Evolutionary conservation across 2,888 invertebrate genomes (phyloP).

Genomic region (Bimastos eiseni): DNA sequence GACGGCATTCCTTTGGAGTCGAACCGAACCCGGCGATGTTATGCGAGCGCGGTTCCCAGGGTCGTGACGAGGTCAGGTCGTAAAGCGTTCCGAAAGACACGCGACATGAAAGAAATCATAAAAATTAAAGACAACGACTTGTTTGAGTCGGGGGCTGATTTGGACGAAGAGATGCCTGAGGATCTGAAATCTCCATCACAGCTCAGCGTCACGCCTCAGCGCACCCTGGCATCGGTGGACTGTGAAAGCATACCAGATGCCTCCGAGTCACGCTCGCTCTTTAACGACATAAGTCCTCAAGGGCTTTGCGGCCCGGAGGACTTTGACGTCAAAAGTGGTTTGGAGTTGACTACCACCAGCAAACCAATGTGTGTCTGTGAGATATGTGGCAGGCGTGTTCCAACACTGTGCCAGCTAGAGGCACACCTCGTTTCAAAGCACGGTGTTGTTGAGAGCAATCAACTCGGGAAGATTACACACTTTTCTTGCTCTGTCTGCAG

Average conservation of each 20-base stretch:
- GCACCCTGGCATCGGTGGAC: background rate
- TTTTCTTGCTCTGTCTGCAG: slow-evolving; percentile 37
- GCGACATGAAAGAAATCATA: slow-evolving; percentile 15
- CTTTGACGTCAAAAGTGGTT: slow-evolving; percentile 6
- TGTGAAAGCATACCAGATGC: slow-evolving; percentile 9
- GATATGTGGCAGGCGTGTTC: slow-evolving; percentile 15
- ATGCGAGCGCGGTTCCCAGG: background rate
- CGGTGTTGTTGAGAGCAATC: slow-evolving; percentile 28
- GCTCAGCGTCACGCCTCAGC: background rate
- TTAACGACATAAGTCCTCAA: slow-evolving; percentile 18
- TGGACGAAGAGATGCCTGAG: slow-evolving; percentile 20
- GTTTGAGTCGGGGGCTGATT: background rate
- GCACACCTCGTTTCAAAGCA: slow-evolving; percentile 39
- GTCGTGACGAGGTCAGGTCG: background rate
- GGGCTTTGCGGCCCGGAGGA: background rate
- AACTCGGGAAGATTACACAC: slow-evolving; percentile 37
- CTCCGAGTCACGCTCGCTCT: background rate
- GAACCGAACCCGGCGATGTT: background rate
- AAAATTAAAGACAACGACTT: slow-evolving; percentile 10
- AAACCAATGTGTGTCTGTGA: slow-evolving; percentile 28
- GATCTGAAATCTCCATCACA: slow-evolving; percentile 18
- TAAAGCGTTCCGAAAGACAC: background rate
- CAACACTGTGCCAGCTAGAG: slow-evolving; percentile 33
- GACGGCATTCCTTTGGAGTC: slow-evolving; percentile 16
- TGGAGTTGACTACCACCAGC: background rate